These are phyloP conservation scores for Vespertilio murinus DNA, from an alignment of 2,797 vertebrate species.

Conservation along the genomic window DNA sequence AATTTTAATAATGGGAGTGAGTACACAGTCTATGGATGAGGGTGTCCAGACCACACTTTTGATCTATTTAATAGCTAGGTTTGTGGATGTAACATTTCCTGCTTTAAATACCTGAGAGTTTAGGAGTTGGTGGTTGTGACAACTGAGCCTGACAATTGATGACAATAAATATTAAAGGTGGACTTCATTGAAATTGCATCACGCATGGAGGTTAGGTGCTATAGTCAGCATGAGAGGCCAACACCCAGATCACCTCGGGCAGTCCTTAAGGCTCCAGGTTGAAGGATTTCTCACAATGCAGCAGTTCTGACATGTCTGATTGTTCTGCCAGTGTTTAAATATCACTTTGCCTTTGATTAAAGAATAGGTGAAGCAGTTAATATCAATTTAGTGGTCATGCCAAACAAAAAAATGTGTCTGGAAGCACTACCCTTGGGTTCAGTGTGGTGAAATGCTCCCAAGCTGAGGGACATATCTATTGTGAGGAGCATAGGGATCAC, in stretches of 20 bases:
- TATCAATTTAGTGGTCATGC: neutral
- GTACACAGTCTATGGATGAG: too few relatives aligned
- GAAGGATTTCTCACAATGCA: neutral
- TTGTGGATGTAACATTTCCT: neutral
- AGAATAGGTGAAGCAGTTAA: neutral
- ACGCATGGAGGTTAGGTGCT: neutral
- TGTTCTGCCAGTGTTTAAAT: neutral
- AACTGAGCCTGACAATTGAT: neutral
- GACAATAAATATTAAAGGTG: neutral
- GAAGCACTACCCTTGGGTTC: too few relatives aligned
- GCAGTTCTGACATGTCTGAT: neutral
- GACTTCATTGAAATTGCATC: neutral
- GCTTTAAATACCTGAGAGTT: neutral
- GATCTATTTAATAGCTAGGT: neutral
- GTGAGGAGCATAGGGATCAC: neutral
- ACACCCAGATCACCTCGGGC: neutral
- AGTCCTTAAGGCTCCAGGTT: neutral
- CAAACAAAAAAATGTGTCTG: neutral
- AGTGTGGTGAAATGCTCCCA: neutral
- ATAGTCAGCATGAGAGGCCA: neutral
- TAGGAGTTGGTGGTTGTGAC: neutral
- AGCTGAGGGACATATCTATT: neutral
- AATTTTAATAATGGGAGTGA: neutral
- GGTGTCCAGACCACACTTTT: neutral
- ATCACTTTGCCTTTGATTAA: neutral